Evolutionary conservation across 2,888 invertebrate genomes (phyloP).

Genomic region (Cosmia pyralina): DNA sequence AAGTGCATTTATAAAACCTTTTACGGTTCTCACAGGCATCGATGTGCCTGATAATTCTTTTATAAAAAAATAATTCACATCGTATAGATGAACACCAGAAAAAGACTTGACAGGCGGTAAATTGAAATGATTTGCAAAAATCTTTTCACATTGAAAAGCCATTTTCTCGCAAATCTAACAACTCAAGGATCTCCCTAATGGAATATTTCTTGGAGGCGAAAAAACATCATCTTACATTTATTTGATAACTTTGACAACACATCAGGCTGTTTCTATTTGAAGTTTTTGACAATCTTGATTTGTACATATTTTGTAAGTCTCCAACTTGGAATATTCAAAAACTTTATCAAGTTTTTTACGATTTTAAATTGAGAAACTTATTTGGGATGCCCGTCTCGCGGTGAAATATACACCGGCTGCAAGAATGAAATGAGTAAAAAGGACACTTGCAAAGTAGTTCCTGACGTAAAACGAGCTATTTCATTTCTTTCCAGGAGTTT

Average conservation of each 20-base stretch:
- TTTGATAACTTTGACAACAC: slow-evolving; percentile 39
- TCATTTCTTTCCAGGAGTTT: slow-evolving; percentile 1
- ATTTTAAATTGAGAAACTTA: slow-evolving; percentile 51
- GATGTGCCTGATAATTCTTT: background rate
- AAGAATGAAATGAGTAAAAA: slow-evolving; percentile 31
- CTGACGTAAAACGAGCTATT: slow-evolving; percentile 30
- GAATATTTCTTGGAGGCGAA: slow-evolving; percentile 1
- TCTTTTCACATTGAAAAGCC: background rate
- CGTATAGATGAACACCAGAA: background rate
- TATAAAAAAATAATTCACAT: slow-evolving; percentile 9
- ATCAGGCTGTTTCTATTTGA: slow-evolving; percentile 37
- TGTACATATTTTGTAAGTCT: slow-evolving; percentile 41
- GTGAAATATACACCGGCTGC: slow-evolving; percentile 20
- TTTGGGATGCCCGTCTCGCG: slow-evolving; percentile 26
- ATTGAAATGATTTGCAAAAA: slow-evolving; percentile 6
- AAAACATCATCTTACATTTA: slow-evolving; percentile 7
- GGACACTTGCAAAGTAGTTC: slow-evolving; percentile 14
- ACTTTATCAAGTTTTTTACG: slow-evolving; percentile 47
- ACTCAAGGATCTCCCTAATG: background rate
- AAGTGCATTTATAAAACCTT: slow-evolving; percentile 17
- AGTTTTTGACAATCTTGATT: slow-evolving; percentile 53
- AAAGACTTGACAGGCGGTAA: background rate
- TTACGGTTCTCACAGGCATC: background rate
- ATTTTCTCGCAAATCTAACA: slow-evolving; percentile 8
- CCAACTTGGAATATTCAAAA: slow-evolving; percentile 46